Percentiles rank a stretch among this genome's conserved stretches.
phyloP scores from a whole-genome alignment of 2,888 invertebrate genomes.

The Uropetala carovei region DNA sequence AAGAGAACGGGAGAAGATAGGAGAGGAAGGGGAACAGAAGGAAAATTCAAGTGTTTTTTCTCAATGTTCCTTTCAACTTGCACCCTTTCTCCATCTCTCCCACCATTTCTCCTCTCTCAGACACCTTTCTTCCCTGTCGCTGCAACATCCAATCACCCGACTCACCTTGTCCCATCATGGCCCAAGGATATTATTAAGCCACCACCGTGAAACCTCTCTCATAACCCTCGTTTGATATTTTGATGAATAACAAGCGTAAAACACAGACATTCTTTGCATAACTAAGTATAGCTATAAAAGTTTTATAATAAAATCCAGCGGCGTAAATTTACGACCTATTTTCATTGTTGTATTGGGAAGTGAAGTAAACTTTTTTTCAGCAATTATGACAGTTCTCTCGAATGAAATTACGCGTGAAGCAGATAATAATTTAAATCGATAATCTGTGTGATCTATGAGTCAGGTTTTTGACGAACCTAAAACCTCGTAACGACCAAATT shows the following conservation, averaged over 20 bases:
- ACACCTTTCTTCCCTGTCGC: background rate
- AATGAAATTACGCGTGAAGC: too few relatives aligned
- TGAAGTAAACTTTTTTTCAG: too few relatives aligned
- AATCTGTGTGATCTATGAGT: background rate
- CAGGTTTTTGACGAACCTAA: background rate
- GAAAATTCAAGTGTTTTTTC: slow-evolving; percentile 38
- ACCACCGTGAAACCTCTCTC: background rate
- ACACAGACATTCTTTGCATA: too few relatives aligned
- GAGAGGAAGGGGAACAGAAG: background rate
- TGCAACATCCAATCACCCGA: slow-evolving; percentile 33
- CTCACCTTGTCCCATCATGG: background rate
- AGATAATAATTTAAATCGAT: too few relatives aligned
- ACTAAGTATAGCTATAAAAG: too few relatives aligned
- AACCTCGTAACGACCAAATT: slow-evolving; percentile 37
- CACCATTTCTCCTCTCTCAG: background rate
- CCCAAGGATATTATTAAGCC: background rate
- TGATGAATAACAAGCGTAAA: too few relatives aligned
- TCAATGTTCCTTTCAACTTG: background rate
- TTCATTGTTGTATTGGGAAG: too few relatives aligned
- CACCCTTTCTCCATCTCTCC: background rate
- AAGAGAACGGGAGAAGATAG: background rate
- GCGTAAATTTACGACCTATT: too few relatives aligned
- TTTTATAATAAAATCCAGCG: too few relatives aligned
- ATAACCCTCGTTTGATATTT: too few relatives aligned
- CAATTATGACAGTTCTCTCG: too few relatives aligned